Percentiles rank a stretch among this genome's conserved stretches.
phyloP scores from a whole-genome alignment of 2,797 vertebrate species.

The Margarornis squamiger region DNA sequence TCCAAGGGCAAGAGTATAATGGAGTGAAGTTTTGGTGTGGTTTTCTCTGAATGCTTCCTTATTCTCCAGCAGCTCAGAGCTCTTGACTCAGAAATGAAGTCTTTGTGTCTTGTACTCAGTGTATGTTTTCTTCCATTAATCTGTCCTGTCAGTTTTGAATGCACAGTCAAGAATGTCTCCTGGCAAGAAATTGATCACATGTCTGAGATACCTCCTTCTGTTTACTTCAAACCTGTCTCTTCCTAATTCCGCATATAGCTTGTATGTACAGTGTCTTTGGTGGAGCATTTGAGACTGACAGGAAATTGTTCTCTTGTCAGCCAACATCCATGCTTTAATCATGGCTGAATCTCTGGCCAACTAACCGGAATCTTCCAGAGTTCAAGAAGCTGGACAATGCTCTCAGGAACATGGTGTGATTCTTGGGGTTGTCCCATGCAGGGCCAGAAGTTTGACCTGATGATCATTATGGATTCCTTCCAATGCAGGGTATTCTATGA shows the following conservation, averaged over 20 bases:
- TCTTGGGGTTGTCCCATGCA: background rate
- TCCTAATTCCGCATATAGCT: background rate
- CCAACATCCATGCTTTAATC: background rate
- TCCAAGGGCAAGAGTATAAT: background rate
- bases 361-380: background rate
- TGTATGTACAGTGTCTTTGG: background rate
- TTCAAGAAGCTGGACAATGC: background rate
- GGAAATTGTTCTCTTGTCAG: background rate
- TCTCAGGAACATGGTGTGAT: background rate
- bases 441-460: fast-evolving
- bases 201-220: background rate
- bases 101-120: background rate
- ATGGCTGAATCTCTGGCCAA: background rate
- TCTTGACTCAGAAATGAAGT: background rate
- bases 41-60: background rate
- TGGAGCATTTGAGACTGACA: background rate
- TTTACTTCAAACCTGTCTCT: background rate
- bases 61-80: background rate
- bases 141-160: background rate
- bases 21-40: background rate
- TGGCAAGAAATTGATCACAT: background rate
- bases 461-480: background rate
- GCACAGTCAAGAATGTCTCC: background rate
- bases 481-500: background rate
- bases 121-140: background rate